Conservation (phyloP, 30 jellyfish, hydroid and myxozoan species). For the Cassiopea andromeda region DNA sequence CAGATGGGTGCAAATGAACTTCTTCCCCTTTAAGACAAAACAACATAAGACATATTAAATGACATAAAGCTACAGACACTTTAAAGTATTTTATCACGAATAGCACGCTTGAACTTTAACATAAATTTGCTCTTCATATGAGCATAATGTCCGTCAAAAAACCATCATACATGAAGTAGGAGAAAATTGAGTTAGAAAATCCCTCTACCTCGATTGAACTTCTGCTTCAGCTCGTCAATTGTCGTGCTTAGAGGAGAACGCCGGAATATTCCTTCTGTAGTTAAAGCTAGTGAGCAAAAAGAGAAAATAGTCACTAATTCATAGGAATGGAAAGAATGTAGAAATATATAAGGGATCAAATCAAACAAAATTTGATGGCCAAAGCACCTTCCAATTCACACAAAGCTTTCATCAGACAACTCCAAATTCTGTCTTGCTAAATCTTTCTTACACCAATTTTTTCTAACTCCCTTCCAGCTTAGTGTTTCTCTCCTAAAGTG, state of each 20-base stretch:
- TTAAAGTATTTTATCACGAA: too few relatives aligned
- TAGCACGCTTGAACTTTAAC: too few relatives aligned
- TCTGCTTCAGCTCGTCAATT: slow-evolving; percentile 57
- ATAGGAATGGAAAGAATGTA: too few relatives aligned
- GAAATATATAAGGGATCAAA: background rate
- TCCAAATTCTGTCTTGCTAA: too few relatives aligned
- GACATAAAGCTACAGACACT: too few relatives aligned
- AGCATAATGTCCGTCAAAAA: too few relatives aligned
- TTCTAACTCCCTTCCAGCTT: background rate
- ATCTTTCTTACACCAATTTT: background rate
- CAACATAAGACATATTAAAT: background rate
- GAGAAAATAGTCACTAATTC: background rate
- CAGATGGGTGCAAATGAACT: slow-evolving; percentile 63
- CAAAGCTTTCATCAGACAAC: too few relatives aligned
- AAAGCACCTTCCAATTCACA: too few relatives aligned
- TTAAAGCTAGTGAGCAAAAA: slow-evolving; percentile 45
- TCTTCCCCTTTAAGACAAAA: slow-evolving; percentile 46
- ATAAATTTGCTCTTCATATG: too few relatives aligned
- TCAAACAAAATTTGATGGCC: too few relatives aligned
- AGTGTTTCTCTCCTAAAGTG: background rate
- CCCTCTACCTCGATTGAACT: slow-evolving; percentile 62
- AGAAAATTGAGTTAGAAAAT: too few relatives aligned
- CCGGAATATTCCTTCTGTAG: slow-evolving; percentile 86
- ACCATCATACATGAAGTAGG: too few relatives aligned
- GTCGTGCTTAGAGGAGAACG: slow-evolving; percentile 81